Percentiles rank a stretch among this genome's conserved stretches.
phyloP scores from a whole-genome alignment of 2,888 invertebrate genomes.

The Leptopilina syphax region DNA sequence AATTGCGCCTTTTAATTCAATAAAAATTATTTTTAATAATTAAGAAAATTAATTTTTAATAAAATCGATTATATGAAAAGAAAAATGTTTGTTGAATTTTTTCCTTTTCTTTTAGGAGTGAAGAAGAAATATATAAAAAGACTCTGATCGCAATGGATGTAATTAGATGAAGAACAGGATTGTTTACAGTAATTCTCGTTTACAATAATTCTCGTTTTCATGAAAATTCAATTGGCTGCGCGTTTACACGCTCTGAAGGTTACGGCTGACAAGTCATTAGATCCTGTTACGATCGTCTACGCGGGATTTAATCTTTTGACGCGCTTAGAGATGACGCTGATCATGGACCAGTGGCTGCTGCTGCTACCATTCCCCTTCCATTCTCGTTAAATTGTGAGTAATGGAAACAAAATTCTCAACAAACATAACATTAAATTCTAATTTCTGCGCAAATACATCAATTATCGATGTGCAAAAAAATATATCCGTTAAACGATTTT shows the following conservation, averaged over 20 bases:
- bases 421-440: too few relatives aligned
- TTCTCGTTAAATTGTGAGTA: neutral
- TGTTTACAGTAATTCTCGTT: constrained; percentile 51
- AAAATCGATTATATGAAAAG: too few relatives aligned
- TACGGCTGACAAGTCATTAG: constrained; percentile 46
- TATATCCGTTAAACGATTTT: neutral
- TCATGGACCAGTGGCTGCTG: neutral
- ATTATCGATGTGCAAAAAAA: constrained; percentile 6
- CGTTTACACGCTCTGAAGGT: constrained; percentile 50
- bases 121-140: constrained; percentile 17
- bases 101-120: neutral
- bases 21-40: too few relatives aligned
- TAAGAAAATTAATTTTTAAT: too few relatives aligned
- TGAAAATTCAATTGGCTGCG: constrained; percentile 56
- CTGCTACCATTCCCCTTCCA: constrained; percentile 2
- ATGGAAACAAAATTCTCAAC: neutral
- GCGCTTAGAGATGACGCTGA: constrained; percentile 39
- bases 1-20: too few relatives aligned
- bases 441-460: constrained; percentile 18
- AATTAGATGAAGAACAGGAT: constrained; percentile 52
- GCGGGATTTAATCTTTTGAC: constrained; percentile 47
- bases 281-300: constrained; percentile 55
- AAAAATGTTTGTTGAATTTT: neutral
- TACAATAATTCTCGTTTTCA: constrained; percentile 54
- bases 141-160: constrained; percentile 9